Base-by-base conservation (phyloP, 92 coral and sea anemone genomes). In the Palythoa heliodiscus region DNA sequence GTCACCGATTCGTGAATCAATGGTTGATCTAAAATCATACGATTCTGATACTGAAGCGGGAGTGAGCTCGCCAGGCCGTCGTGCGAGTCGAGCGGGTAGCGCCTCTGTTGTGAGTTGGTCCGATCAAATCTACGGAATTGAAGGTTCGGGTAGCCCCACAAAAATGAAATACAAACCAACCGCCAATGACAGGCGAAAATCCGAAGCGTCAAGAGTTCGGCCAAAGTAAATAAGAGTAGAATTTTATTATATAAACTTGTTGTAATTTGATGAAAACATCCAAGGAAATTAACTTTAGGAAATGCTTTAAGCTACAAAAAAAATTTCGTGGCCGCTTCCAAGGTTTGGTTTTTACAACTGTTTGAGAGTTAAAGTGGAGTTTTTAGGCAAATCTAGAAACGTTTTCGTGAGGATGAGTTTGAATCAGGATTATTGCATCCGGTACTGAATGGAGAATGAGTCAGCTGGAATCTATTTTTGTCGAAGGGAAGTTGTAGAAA, bases 71-170 rank as follows among this genome's bases (percentile, higher is more conserved):
- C 85, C 90, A 66, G 88, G 95, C 3, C 82, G 95, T 63, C 93
- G 99, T 37, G 70, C 90, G 54, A 94, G 95, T 85, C 75, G 93
- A 23, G 90, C 93, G 9, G 99, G 97, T 3, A 97, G 97, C 61
- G 98, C 88, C 15, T 85, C 91, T 13, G 84, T 94, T 22, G 99
- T 97, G 63, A 97, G 99, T 86, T 97, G 99, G 99, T 97, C 99
- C 37, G 99, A 97, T 71, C 99, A 97, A 73, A 91, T 91, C 68
- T 94, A 90, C 66, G 93, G 94, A 15, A 71, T 84, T 1, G 93
- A 89, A 3, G 95, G 95, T 12, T 83, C 93, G 4, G 89, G 89
- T 6, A 94, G 98, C 75, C 95, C 98, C 12, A 95, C 93, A 3
- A 92, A 94, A 86, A 92, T 90, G 76, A 90, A 91, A 81, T 93